phyloP scores from a whole-genome alignment of 2,888 invertebrate species.

The Unio delphinus region DNA sequence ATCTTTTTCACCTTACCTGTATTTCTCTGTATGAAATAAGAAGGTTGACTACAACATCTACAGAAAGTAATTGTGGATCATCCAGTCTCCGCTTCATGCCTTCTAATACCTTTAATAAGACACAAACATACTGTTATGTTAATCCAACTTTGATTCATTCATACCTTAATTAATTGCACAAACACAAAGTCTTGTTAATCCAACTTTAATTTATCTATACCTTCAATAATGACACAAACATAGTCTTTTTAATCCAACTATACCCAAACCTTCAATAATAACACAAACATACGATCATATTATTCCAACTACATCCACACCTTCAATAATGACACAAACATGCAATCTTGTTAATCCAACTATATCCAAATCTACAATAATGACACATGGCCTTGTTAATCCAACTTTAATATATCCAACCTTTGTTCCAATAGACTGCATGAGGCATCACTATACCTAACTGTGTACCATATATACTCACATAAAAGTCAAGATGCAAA shows the following conservation, averaged over 20 bases:
- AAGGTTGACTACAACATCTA: constrained; percentile 95
- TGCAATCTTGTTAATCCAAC: too few relatives aligned
- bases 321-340: constrained; percentile 43
- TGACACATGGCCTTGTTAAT: neutral
- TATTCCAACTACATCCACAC: constrained; percentile 67
- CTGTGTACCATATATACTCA: too few relatives aligned
- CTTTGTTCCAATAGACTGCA: too few relatives aligned
- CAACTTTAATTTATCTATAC: constrained; percentile 67
- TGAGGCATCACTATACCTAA: too few relatives aligned
- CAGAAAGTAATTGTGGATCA: constrained; percentile 95
- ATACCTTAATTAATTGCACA: too few relatives aligned
- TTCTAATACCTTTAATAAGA: constrained; percentile 78
- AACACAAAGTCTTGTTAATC: too few relatives aligned
- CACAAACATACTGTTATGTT: neutral
- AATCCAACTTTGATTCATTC: too few relatives aligned
- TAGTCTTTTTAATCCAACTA: too few relatives aligned
- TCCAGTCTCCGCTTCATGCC: constrained; percentile 94
- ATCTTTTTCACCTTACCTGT: constrained; percentile 54
- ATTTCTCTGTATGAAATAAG: constrained; percentile 81
- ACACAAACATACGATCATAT: neutral
- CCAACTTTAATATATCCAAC: too few relatives aligned
- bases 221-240: constrained; percentile 43
- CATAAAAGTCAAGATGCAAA: too few relatives aligned
- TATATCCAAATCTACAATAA: constrained; percentile 72
- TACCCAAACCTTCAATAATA: constrained; percentile 72